Percentiles rank a stretch among this genome's conserved stretches.
Evolutionary conservation across 2,888 invertebrate species (phyloP).

Genomic region (Scrobipalpa atriplicella): DNA sequence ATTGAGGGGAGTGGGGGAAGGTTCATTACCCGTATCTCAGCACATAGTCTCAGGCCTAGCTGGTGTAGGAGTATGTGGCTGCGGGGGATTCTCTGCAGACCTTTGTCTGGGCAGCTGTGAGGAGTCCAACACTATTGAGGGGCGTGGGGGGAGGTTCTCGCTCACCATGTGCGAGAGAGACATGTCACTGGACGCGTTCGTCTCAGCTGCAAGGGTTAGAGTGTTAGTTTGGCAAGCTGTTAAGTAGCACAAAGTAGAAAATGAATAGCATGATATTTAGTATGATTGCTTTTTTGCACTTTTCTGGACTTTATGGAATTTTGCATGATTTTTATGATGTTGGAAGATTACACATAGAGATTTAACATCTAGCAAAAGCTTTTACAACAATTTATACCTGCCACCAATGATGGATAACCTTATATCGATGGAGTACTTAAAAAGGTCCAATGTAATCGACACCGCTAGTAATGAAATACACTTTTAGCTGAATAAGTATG

Average conservation of each 20-base stretch:
- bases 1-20: background rate
- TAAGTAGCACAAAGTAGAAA: background rate
- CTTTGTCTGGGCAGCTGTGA: conserved; percentile 77
- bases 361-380: too few relatives aligned
- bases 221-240: background rate
- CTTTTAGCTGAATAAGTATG: too few relatives aligned
- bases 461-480: too few relatives aligned
- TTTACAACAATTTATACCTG: too few relatives aligned
- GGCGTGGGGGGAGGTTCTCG: conserved; percentile 75
- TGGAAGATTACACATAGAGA: too few relatives aligned
- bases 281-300: too few relatives aligned
- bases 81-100: conserved; percentile 63
- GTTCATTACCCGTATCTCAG: conserved; percentile 43
- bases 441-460: too few relatives aligned
- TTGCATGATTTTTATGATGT: too few relatives aligned
- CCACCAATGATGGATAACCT: too few relatives aligned
- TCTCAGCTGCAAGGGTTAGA: conserved; percentile 60
- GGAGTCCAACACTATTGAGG: conserved; percentile 78
- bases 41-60: conserved; percentile 76
- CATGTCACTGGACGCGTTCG: conserved; percentile 77
- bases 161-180: conserved; percentile 80
- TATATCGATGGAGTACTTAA: too few relatives aligned
- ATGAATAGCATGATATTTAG: background rate
- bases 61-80: conserved; percentile 64
- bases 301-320: too few relatives aligned